phyloP scores from a whole-genome alignment of 2,113 vertebrate species.

The Pardalotus punctatus region DNA sequence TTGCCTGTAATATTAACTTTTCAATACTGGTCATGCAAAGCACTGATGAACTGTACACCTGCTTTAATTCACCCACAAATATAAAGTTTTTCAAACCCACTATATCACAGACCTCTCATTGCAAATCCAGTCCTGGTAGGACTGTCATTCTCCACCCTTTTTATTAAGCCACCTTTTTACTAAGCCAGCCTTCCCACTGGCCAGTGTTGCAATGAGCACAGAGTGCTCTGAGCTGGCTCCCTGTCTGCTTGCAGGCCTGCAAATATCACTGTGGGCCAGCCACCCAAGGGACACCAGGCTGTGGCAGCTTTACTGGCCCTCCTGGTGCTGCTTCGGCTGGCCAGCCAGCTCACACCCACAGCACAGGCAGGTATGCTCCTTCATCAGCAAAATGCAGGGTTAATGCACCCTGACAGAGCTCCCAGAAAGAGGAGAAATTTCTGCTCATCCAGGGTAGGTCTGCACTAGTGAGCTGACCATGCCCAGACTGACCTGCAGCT shows the following conservation, averaged over 20 bases:
- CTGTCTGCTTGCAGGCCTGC: not conserved
- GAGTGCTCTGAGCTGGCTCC: not conserved
- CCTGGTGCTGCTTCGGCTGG: not conserved
- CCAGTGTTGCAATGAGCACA: not conserved
- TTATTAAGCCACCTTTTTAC: not conserved
- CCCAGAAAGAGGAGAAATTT: not conserved
- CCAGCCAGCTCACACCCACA: not conserved
- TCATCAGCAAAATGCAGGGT: not conserved
- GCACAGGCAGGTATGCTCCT: not conserved
- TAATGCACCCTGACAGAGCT: not conserved
- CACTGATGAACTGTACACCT: not conserved
- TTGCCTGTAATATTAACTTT: not conserved
- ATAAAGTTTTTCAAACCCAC: not conserved
- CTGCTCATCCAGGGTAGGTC: not conserved
- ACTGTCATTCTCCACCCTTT: not conserved
- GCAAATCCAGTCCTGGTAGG: not conserved
- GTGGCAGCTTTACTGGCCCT: not conserved
- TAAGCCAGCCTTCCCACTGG: not conserved
- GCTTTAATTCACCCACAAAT: not conserved
- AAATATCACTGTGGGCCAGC: not conserved
- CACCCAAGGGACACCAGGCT: not conserved
- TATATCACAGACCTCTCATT: accelerated
- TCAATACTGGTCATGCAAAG: not conserved
- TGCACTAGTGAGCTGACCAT: not conserved
- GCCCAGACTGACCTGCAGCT: not conserved